phyloP scores from a whole-genome alignment of 2,113 vertebrate genomes.

The Sphaerodactylus townsendi region DNA sequence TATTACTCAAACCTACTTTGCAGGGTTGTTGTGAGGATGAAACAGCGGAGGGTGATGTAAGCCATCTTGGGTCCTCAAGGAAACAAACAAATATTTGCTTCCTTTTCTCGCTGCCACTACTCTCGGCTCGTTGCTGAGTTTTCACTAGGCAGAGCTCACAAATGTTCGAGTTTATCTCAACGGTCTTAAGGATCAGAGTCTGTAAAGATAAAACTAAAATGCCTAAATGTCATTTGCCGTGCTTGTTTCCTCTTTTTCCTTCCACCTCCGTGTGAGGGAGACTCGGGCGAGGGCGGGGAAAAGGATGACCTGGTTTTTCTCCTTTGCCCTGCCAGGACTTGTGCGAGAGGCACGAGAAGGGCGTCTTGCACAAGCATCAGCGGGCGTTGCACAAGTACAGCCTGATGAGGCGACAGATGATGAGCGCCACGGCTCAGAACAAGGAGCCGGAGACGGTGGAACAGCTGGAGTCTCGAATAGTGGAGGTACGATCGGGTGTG shows the following conservation, averaged over 20 bases:
- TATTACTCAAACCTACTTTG: too few species aligned
- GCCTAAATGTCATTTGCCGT: too few species aligned
- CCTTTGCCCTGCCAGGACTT: slow-evolving; percentile 79
- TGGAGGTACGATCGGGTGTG: slow-evolving; percentile 79
- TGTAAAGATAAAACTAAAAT: neutral
- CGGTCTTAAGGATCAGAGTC: neutral
- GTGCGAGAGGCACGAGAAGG: slow-evolving; percentile 95
- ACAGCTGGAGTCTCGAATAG: slow-evolving; percentile 92
- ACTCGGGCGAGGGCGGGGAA: too few species aligned
- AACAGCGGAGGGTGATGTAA: too few species aligned
- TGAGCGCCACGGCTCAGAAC: slow-evolving; percentile 85
- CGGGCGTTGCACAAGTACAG: slow-evolving; percentile 92
- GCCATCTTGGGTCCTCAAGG: too few species aligned
- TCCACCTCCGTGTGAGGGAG: too few species aligned
- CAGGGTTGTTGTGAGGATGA: too few species aligned
- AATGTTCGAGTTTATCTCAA: too few species aligned
- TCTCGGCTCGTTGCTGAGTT: neutral
- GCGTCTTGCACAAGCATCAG: slow-evolving; percentile 93
- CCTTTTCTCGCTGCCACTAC: neutral
- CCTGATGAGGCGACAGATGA: slow-evolving; percentile 94
- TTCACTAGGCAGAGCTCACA: neutral
- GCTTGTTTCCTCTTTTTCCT: too few species aligned
- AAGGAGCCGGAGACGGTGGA: slow-evolving; percentile 89
- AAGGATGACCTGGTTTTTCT: neutral
- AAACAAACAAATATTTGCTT: too few species aligned